Conservation (phyloP, 2,888 invertebrate species). For the Cataglyphis altisquamis region DNA sequence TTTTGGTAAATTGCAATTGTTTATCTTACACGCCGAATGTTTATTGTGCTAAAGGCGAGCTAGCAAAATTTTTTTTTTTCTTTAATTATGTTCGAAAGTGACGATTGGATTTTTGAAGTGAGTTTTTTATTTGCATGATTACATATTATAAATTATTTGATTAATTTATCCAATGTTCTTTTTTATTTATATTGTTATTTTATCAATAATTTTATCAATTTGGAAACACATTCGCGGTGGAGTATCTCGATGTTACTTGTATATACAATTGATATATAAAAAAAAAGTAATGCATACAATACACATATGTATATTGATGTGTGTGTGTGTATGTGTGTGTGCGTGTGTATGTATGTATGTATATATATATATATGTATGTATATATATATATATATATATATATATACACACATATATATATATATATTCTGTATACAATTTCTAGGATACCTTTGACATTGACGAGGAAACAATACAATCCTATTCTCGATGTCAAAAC, state of each 20-base stretch:
- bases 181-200: slow-evolving; percentile 1
- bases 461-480: slow-evolving; percentile 65
- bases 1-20: no score
- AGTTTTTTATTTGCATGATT: slow-evolving; percentile 34
- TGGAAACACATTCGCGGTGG: neutral
- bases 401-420: neutral
- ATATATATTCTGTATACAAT: slow-evolving; percentile 2
- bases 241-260: neutral
- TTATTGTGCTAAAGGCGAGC: neutral
- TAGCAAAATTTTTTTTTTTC: neutral
- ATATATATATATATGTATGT: neutral
- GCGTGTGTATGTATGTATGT: neutral
- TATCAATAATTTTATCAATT: no score
- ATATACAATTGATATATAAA: neutral
- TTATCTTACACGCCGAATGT: no score
- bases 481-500: slow-evolving; percentile 46
- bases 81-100: slow-evolving; percentile 68
- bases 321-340: no score
- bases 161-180: neutral
- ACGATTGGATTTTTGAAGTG: slow-evolving; percentile 80
- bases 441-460: slow-evolving; percentile 79
- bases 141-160: neutral
- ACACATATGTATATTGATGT: neutral
- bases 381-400: neutral
- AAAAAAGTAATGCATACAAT: neutral